Evolutionary conservation across 2,888 invertebrate genomes (phyloP).

Genomic region (Esperia sulphurella): DNA sequence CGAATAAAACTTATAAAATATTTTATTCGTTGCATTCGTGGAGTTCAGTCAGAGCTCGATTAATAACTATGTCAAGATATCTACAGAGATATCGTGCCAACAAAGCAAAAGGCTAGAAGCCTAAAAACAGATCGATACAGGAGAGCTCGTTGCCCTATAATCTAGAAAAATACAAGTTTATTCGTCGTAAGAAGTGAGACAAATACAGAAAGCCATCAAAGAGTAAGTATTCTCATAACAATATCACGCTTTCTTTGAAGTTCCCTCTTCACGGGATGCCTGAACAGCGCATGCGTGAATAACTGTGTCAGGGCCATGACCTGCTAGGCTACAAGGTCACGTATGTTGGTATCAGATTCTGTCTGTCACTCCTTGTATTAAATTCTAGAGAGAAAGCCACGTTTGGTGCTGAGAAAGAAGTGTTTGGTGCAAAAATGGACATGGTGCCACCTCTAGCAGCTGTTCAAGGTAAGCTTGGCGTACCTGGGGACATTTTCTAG

Average conservation of each 20-base stretch:
- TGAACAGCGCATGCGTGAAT: conserved; percentile 52
- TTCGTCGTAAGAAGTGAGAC: too few relatives aligned
- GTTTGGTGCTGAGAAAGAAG: conserved; percentile 13
- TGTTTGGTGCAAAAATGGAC: conserved; percentile 37
- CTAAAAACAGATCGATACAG: too few relatives aligned
- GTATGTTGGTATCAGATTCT: conserved; percentile 44
- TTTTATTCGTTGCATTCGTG: too few relatives aligned
- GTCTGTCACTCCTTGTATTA: conserved; percentile 31
- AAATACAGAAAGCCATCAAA: too few relatives aligned
- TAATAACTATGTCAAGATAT: too few relatives aligned
- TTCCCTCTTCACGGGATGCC: conserved; percentile 9
- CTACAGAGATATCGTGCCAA: too few relatives aligned
- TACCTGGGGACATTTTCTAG: not conserved
- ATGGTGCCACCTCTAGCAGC: conserved; percentile 40
- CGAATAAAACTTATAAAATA: too few relatives aligned
- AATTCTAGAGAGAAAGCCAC: conserved; percentile 9
- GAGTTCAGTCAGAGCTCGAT: too few relatives aligned
- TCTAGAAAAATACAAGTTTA: too few relatives aligned
- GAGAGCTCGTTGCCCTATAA: too few relatives aligned
- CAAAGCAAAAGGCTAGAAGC: not conserved
- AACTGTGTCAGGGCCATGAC: conserved; percentile 69
- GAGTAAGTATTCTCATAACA: too few relatives aligned
- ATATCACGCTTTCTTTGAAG: too few relatives aligned
- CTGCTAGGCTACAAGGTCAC: conserved; percentile 66
- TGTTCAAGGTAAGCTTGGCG: conserved; percentile 36